Evolutionary conservation across 2,888 invertebrate genomes (phyloP).

Genomic region (Apodemia zela): DNA sequence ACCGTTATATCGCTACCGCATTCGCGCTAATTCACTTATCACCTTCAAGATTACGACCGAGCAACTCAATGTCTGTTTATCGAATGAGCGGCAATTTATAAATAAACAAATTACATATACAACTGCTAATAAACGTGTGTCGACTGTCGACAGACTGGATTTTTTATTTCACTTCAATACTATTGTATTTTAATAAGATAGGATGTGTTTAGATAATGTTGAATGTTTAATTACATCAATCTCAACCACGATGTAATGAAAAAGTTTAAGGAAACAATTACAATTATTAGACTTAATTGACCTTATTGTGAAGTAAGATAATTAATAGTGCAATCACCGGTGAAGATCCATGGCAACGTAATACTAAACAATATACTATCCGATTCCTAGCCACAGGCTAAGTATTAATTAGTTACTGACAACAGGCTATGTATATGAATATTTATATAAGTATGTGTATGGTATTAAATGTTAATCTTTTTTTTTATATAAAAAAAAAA

Average conservation of each 20-base stretch:
- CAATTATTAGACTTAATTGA: too few species aligned
- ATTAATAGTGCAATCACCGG: too few species aligned
- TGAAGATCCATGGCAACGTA: too few species aligned
- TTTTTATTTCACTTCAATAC: conserved; percentile 1
- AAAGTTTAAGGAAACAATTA: neutral
- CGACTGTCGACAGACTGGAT: conserved; percentile 3
- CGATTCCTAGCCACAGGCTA: too few species aligned
- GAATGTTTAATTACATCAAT: conserved; percentile 4
- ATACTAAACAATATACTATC: too few species aligned
- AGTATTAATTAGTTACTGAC: too few species aligned
- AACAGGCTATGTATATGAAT: too few species aligned
- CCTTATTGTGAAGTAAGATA: too few species aligned
- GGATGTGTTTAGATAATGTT: neutral
- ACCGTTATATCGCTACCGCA: conserved; percentile 54
- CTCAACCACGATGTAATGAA: neutral
- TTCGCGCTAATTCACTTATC: conserved; percentile 54
- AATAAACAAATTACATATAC: conserved; percentile 34
- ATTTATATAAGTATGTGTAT: too few species aligned
- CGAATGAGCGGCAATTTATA: conserved; percentile 48
- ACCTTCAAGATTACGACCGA: conserved; percentile 44
- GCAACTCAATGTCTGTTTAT: conserved; percentile 41
- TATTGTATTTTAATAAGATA: conserved; percentile 15
- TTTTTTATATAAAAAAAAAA: too few species aligned
- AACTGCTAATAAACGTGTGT: neutral
- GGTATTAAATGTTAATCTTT: too few species aligned